Percentiles rank a stretch among this genome's conserved stretches.
phyloP scores from a whole-genome alignment of 2,797 vertebrate genomes.

The Catharus ustulatus region DNA sequence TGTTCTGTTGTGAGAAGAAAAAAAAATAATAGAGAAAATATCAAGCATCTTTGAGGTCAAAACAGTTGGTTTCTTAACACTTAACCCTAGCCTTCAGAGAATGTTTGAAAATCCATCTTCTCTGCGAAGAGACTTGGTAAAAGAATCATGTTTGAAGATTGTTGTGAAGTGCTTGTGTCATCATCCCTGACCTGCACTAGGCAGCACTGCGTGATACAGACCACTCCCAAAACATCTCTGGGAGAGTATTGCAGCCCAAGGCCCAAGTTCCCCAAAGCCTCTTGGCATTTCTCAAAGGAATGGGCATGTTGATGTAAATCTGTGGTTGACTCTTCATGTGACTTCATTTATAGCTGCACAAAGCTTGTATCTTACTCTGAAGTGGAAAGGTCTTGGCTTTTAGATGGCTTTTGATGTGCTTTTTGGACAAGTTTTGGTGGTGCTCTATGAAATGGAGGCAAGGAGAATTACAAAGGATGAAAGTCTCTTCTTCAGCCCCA shows the following conservation, averaged over 20 bases:
- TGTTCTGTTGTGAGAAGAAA: background rate
- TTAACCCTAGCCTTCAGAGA: background rate
- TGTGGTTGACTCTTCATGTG: background rate
- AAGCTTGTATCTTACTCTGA: background rate
- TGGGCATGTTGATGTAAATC: background rate
- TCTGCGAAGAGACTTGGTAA: background rate
- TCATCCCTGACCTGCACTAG: background rate
- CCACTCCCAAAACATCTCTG: background rate
- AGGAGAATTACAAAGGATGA: background rate
- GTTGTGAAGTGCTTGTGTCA: background rate
- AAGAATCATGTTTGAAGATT: background rate
- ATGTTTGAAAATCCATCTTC: background rate
- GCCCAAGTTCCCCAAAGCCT: background rate
- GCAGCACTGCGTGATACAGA: background rate
- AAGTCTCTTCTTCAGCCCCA: background rate
- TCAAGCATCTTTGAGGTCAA: background rate
- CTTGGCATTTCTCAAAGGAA: background rate
- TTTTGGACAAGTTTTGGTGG: background rate
- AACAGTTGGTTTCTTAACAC: background rate
- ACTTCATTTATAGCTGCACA: background rate
- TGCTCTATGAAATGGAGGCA: background rate
- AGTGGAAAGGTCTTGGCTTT: background rate
- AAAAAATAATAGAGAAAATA: background rate
- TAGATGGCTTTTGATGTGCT: background rate
- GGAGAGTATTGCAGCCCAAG: background rate